Evolutionary conservation across 2,113 vertebrate genomes (phyloP).

Genomic region (Lonchura striata): DNA sequence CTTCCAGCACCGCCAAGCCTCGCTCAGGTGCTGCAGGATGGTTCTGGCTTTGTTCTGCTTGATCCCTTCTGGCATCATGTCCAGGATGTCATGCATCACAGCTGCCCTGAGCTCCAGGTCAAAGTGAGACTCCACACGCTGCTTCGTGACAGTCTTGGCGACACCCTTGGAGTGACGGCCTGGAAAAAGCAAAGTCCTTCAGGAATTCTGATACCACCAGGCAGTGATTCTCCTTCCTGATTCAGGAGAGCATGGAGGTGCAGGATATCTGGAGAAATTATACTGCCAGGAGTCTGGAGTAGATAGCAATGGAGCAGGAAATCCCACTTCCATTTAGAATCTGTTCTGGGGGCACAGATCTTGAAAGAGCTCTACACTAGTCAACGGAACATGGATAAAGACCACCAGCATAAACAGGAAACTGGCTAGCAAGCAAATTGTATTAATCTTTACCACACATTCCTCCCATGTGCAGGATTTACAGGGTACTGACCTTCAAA

Average conservation of each 20-base stretch:
- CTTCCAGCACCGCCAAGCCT: slow-evolving; percentile 99
- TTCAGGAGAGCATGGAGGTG: fast-evolving
- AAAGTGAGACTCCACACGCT: slow-evolving; percentile 98
- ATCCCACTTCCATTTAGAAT: background rate
- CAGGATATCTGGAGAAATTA: background rate
- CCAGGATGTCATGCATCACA: slow-evolving; percentile 98
- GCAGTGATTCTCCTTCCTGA: background rate
- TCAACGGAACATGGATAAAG: background rate
- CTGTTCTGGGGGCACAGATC: background rate
- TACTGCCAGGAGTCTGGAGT: background rate
- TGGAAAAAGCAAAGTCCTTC: slow-evolving; percentile 35
- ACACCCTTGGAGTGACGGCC: slow-evolving; percentile 98
- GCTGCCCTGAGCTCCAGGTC: slow-evolving; percentile 96
- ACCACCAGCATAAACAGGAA: background rate
- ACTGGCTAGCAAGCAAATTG: background rate
- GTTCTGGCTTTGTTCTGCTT: slow-evolving; percentile 99
- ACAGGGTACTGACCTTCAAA: slow-evolving; percentile 87
- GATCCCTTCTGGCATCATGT: slow-evolving; percentile 99
- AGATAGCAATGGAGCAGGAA: background rate
- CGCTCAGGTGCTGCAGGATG: slow-evolving; percentile 96
- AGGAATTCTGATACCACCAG: background rate
- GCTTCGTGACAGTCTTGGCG: slow-evolving; percentile 97
- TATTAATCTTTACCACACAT: background rate
- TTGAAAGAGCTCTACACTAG: background rate
- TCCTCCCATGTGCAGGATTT: background rate